phyloP scores from a whole-genome alignment of 2,113 vertebrate genomes.

The Sturnira hondurensis region DNA sequence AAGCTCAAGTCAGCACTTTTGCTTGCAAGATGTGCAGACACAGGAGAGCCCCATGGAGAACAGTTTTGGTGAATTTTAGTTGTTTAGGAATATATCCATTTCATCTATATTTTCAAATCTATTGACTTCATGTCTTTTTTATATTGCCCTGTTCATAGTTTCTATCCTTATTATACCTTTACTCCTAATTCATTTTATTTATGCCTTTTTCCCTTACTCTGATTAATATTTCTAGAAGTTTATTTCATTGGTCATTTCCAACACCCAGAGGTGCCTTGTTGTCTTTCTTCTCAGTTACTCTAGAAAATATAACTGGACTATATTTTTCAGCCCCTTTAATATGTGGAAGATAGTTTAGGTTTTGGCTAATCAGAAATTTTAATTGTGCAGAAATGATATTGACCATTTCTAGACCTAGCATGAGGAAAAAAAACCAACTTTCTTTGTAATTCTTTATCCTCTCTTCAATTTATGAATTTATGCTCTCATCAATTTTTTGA shows the following conservation, averaged over 20 bases:
- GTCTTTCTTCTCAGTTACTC: not conserved
- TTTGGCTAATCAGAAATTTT: not conserved
- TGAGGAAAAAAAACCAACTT: not conserved
- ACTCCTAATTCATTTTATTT: not conserved
- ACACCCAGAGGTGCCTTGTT: not conserved
- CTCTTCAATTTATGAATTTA: too few species aligned
- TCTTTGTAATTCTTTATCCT: not conserved
- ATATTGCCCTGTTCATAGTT: not conserved
- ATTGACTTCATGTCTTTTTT: not conserved
- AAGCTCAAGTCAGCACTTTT: not conserved
- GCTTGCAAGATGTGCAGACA: not conserved
- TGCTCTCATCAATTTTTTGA: not conserved
- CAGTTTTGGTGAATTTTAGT: not conserved
- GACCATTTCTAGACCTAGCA: not conserved
- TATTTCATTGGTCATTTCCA: not conserved
- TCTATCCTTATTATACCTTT: not conserved
- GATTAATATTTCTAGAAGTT: not conserved
- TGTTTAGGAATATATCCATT: not conserved
- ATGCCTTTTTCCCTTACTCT: not conserved
- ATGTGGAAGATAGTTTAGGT: not conserved
- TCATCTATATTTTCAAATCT: not conserved
- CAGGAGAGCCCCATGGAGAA: not conserved
- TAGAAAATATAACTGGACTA: not conserved
- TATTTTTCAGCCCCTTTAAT: not conserved
- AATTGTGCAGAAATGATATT: not conserved